phyloP scores from a whole-genome alignment of 2,797 vertebrate species.

The Cottoperca gobio region DNA sequence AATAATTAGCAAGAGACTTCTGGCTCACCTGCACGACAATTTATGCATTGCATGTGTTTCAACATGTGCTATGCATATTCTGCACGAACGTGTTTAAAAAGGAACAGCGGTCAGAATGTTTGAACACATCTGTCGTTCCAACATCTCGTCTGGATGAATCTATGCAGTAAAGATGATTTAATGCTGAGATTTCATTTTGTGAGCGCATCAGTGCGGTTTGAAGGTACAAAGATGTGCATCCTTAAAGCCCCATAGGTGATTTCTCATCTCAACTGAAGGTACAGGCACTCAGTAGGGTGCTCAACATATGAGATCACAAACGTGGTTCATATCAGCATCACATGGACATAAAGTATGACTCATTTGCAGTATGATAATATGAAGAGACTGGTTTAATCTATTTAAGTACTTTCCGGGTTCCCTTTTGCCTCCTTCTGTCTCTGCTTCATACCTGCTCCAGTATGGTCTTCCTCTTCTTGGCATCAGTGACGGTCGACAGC shows the following conservation, averaged over 20 bases:
- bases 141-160: conserved; percentile 50
- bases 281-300: conserved; percentile 6
- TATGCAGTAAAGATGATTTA: conserved; percentile 46
- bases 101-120: conserved; percentile 25
- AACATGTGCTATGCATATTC: conserved; percentile 40
- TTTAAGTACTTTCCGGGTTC: not conserved
- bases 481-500: conserved; percentile 90
- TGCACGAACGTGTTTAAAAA: conserved; percentile 32
- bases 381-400: not conserved
- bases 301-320: conserved; percentile 31
- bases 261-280: conserved; percentile 26
- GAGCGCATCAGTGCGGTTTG: conserved; percentile 13
- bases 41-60: conserved; percentile 27
- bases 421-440: no score
- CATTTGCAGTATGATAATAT: not conserved
- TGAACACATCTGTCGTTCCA: conserved; percentile 50
- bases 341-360: not conserved
- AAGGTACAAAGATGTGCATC: conserved; percentile 15
- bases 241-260: conserved; percentile 27
- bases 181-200: conserved; percentile 16
- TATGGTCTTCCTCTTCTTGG: conserved; percentile 95
- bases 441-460: conserved; percentile 88
- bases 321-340: conserved; percentile 12
- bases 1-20: conserved; percentile 15
- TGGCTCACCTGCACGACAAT: conserved; percentile 30